Evolutionary conservation across 2,113 vertebrate genomes (phyloP).

Genomic region (Tapirus terrestris): DNA sequence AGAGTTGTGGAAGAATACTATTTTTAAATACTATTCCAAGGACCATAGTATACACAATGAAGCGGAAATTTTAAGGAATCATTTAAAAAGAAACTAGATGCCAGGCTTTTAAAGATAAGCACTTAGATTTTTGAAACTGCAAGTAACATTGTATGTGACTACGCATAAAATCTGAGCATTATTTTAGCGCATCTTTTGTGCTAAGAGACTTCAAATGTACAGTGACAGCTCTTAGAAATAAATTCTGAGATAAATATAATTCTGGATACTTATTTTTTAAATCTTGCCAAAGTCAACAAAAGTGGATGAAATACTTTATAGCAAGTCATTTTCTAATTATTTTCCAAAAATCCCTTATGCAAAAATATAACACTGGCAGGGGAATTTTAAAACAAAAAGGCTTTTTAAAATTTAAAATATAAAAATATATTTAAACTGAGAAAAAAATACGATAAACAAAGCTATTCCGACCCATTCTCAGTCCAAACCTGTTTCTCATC

Average conservation of each 20-base stretch:
- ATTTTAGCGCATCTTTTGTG: not conserved
- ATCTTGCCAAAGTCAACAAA: slow-evolving; percentile 34
- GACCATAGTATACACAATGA: not conserved
- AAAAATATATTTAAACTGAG: not conserved
- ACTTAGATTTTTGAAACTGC: not conserved
- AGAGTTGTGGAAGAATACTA: not conserved
- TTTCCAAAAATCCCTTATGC: not conserved
- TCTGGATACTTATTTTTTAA: slow-evolving; percentile 11
- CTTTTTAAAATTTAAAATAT: not conserved
- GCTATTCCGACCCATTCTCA: not conserved
- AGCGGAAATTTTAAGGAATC: not conserved
- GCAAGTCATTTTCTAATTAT: not conserved
- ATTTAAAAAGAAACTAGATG: not conserved
- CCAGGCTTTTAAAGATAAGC: not conserved
- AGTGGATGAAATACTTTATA: not conserved
- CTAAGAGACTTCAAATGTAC: not conserved
- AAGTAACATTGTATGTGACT: not conserved
- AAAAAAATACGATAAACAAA: slow-evolving; percentile 54
- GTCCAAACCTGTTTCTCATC: slow-evolving; percentile 26
- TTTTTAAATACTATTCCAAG: not conserved
- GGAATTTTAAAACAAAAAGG: not conserved
- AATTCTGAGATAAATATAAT: not conserved
- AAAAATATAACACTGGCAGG: not conserved
- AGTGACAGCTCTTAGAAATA: not conserved
- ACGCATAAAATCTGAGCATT: not conserved